A percentile compares a stretch with the other conserved stretches of the same genome.
These are phyloP conservation scores for Copsychus sechellarum DNA, from an alignment of 2,113 vertebrate species.

Conservation along the genomic window DNA sequence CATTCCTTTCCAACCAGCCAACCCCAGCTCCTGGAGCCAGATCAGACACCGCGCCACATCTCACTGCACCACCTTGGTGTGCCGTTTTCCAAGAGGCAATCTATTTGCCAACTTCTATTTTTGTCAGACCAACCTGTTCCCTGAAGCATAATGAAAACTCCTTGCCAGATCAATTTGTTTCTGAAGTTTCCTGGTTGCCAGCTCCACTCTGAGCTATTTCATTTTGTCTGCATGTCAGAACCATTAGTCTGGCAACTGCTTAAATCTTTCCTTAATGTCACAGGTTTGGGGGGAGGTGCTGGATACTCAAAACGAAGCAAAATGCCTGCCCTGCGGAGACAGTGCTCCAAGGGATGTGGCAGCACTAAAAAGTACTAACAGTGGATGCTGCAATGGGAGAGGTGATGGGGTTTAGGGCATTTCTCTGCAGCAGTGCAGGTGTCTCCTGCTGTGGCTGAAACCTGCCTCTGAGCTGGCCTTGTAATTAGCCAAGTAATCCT, in stretches of 20 bases:
- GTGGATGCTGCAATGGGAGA: not conserved
- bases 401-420: not conserved
- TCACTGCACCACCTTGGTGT: not conserved
- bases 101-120: slow-evolving; percentile 62
- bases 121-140: slow-evolving; percentile 62
- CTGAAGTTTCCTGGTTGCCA: slow-evolving; percentile 54
- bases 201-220: slow-evolving; percentile 40
- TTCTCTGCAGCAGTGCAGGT: not conserved
- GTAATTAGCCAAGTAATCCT: not conserved
- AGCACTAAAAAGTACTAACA: not conserved
- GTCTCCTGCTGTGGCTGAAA: not conserved
- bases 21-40: not conserved
- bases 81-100: slow-evolving; percentile 13
- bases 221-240: slow-evolving; percentile 50
- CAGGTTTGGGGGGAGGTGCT: not conserved
- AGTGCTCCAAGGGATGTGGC: not conserved
- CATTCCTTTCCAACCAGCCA: not conserved
- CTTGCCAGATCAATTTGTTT: slow-evolving; percentile 65
- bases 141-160: slow-evolving; percentile 53
- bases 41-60: not conserved
- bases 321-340: not conserved
- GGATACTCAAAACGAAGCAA: not conserved
- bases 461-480: accelerated
- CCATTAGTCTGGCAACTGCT: slow-evolving; percentile 30
- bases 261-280: not conserved